A percentile compares a stretch with the other conserved stretches of the same genome.
Evolutionary conservation across 2,797 vertebrate genomes (phyloP).

Genomic region (Sebastes vulpes): DNA sequence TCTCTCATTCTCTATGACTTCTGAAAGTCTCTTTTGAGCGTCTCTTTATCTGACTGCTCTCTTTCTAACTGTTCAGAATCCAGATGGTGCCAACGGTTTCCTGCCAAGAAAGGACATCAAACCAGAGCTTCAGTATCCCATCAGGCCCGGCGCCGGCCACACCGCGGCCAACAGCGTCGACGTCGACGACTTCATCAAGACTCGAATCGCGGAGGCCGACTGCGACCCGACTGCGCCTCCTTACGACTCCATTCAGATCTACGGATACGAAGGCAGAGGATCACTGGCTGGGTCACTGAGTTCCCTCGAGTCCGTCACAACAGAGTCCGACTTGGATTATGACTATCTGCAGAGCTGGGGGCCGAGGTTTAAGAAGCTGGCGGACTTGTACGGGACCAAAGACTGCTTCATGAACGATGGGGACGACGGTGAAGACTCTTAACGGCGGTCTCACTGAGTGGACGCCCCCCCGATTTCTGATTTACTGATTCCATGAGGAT

Average conservation of each 20-base stretch:
- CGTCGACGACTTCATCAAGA: constrained; percentile 97
- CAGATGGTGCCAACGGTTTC: constrained; percentile 96
- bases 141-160: constrained; percentile 88
- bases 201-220: constrained; percentile 94
- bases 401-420: constrained; percentile 89
- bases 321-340: constrained; percentile 99
- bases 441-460: constrained; percentile 83
- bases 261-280: constrained; percentile 96
- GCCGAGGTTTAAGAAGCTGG: constrained; percentile 98
- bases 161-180: constrained; percentile 93
- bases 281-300: constrained; percentile 96
- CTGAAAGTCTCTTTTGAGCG: not conserved
- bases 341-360: constrained; percentile 99
- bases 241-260: constrained; percentile 99
- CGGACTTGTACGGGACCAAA: constrained; percentile 99
- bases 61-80: constrained; percentile 85
- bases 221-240: constrained; percentile 95
- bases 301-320: constrained; percentile 96
- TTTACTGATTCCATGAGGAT: constrained; percentile 70
- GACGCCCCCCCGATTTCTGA: constrained; percentile 57
- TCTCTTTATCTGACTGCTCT: not conserved
- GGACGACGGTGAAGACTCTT: constrained; percentile 91
- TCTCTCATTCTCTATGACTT: not conserved
- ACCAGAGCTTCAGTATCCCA: constrained; percentile 93
- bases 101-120: constrained; percentile 98